phyloP scores from a whole-genome alignment of 1,140 invertebrate genomes.

The Pseudobourletiella spinata region DNA sequence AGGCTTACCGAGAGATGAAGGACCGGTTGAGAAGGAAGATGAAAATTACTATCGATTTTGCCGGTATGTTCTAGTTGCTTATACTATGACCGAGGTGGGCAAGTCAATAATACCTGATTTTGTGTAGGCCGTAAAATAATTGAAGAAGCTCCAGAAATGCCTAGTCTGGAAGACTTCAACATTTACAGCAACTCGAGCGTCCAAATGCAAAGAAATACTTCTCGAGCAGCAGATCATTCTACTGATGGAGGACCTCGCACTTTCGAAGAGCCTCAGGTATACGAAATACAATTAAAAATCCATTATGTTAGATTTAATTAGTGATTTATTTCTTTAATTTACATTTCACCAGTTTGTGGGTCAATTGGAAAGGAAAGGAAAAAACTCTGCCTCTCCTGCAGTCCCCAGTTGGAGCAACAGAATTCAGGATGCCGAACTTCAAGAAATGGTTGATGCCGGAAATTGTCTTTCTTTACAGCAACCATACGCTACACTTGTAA shows the following conservation, averaged over 20 bases:
- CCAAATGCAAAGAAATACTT: background rate
- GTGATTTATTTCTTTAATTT: too few species aligned
- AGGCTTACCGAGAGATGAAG: slow-evolving; percentile 47
- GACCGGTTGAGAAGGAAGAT: slow-evolving; percentile 58
- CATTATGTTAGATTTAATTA: too few species aligned
- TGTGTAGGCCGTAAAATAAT: slow-evolving; percentile 42
- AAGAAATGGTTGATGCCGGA: slow-evolving; percentile 81
- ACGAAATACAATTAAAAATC: too few species aligned
- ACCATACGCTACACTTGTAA: slow-evolving; percentile 85
- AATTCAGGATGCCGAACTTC: slow-evolving; percentile 72
- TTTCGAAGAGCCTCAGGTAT: background rate
- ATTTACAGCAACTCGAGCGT: background rate
- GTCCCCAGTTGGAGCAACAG: slow-evolving; percentile 37
- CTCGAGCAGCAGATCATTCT: background rate
- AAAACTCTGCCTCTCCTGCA: background rate
- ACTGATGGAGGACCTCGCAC: background rate
- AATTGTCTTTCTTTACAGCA: slow-evolving; percentile 90
- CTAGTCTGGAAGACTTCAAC: slow-evolving; percentile 18
- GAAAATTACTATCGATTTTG: slow-evolving; percentile 68
- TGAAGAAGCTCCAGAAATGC: slow-evolving; percentile 40
- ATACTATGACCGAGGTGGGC: background rate
- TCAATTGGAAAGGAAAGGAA: slow-evolving; percentile 16
- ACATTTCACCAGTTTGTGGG: slow-evolving; percentile 25
- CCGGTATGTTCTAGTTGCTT: slow-evolving; percentile 46
- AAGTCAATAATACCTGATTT: background rate